A percentile compares a stretch with the other conserved stretches of the same genome.
These are phyloP conservation scores for Neopipo cinnamomea DNA, from an alignment of 2,113 vertebrate species.

Conservation along the genomic window DNA sequence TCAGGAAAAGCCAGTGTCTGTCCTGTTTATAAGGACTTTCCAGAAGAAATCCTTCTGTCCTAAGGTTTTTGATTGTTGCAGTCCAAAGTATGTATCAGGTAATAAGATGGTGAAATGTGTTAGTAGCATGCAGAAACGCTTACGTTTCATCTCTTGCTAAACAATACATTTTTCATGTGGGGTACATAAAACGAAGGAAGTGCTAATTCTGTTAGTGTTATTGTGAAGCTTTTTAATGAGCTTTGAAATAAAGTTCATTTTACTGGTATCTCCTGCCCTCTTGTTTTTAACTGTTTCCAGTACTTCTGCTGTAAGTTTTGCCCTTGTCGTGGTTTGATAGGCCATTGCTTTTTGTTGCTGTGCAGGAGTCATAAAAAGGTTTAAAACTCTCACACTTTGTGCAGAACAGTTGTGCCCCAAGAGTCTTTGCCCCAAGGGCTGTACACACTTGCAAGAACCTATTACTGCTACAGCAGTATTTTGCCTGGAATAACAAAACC, in stretches of 20 bases:
- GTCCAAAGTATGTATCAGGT: slow-evolving; percentile 45
- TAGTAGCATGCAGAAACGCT: slow-evolving; percentile 76
- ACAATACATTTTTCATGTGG: slow-evolving; percentile 68
- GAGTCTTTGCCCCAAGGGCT: not conserved
- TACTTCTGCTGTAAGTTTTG: not conserved
- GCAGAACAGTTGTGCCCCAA: not conserved
- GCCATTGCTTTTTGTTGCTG: not conserved
- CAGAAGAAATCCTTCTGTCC: slow-evolving; percentile 33
- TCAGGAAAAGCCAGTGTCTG: slow-evolving; percentile 45
- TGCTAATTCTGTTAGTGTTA: slow-evolving; percentile 64
- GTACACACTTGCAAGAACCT: not conserved
- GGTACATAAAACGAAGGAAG: slow-evolving; percentile 62
- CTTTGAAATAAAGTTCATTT: slow-evolving; percentile 82
- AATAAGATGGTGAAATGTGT: slow-evolving; percentile 68
- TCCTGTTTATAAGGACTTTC: slow-evolving; percentile 56
- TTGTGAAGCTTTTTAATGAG: slow-evolving; percentile 76
- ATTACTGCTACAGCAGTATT: not conserved
- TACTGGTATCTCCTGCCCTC: slow-evolving; percentile 50
- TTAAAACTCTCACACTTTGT: not conserved
- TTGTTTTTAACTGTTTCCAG: not conserved
- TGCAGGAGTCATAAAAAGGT: fast-evolving
- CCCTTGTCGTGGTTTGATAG: not conserved
- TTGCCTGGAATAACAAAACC: not conserved
- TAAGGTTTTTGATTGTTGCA: slow-evolving; percentile 57
- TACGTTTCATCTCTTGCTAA: slow-evolving; percentile 61